Conservation (phyloP, 2,113 vertebrate genomes). For the Mustela lutreola region DNA sequence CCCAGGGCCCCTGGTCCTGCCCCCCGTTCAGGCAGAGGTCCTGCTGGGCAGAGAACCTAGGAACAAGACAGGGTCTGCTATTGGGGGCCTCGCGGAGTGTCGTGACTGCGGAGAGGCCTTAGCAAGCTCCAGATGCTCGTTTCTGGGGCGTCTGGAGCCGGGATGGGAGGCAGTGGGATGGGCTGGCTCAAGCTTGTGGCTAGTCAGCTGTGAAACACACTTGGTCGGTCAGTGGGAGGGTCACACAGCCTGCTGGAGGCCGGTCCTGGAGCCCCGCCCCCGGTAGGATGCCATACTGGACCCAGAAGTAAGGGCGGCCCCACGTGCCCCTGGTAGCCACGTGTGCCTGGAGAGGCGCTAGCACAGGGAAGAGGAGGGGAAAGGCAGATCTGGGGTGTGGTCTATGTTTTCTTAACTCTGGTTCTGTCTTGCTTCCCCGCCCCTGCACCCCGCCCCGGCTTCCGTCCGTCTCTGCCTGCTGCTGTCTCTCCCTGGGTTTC, state of each 20-base stretch:
- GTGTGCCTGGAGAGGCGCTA: neutral
- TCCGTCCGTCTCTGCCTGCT: slow-evolving; percentile 66
- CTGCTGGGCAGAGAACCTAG: neutral
- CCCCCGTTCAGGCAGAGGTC: neutral
- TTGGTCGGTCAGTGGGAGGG: neutral
- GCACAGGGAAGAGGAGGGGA: neutral
- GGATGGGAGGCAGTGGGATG: neutral
- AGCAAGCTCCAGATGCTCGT: accelerated
- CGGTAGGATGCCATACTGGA: neutral
- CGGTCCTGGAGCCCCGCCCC: neutral
- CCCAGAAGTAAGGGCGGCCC: neutral
- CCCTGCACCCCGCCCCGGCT: slow-evolving; percentile 37
- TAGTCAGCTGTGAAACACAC: neutral
- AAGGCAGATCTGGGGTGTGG: neutral
- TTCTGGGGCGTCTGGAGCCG: neutral
- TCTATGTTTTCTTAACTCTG: slow-evolving; percentile 85
- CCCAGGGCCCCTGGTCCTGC: neutral
- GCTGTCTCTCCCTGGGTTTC: slow-evolving; percentile 85
- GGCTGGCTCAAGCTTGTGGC: neutral
- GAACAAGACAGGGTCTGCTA: neutral
- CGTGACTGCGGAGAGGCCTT: neutral
- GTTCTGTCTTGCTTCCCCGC: slow-evolving; percentile 86
- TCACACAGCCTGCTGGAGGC: neutral
- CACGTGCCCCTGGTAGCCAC: neutral
- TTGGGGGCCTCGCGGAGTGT: neutral